Evolutionary conservation across 30 jellyfish, hydroid and myxozoan genomes (phyloP), one percentile per base, ranked within the genome.

Genomic region (Hydractinia symbiolongicarpus): DNA sequence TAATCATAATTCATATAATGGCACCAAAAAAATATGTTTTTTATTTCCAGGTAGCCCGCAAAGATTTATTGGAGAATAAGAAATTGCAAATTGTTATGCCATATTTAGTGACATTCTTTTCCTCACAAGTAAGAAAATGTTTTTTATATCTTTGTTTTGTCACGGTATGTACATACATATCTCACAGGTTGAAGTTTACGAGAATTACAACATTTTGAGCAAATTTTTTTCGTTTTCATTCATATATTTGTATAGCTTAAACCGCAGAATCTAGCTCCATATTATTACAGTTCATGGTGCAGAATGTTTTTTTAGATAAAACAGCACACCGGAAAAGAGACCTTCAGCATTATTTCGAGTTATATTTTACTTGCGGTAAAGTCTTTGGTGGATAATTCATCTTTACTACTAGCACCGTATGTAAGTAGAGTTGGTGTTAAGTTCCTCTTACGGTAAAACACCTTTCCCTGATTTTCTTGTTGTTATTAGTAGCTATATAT

Each of bases 31-130:
- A 30, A 30, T 30, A 30, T 30, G 1, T 30, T 30, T 30, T 30
- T 30, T 30, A 30, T 50, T 69, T 67, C 40, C 5, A 86, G 95
- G 82, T 67, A 56, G 95, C 95, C 6, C 50, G 80, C 8, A 84
- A 79, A 8, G 84, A 71, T 20, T 56, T 86, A 30, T 77, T 83
- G 9, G 77, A 86, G 16, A 86, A 78, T 53, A 73, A 81, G 83
- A 86, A 86, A 61, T 68, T 86, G 66, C 95, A 86, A 64, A 73
- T 84, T 53, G 74, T 86, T 52, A 79, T 86, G 54, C 95, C 95
- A 50, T 74, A 86, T 74, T 64, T 86, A 83, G 90, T 86, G 19
- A 72, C 95, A 5, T 86, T 79, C 52, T 80, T 80, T 10, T 87
- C 90, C 20, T 64, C 89, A 53, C 95, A 86, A 90, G 95, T 86